phyloP scores from a whole-genome alignment of 2,113 vertebrate species.

The Macroglossus sobrinus region DNA sequence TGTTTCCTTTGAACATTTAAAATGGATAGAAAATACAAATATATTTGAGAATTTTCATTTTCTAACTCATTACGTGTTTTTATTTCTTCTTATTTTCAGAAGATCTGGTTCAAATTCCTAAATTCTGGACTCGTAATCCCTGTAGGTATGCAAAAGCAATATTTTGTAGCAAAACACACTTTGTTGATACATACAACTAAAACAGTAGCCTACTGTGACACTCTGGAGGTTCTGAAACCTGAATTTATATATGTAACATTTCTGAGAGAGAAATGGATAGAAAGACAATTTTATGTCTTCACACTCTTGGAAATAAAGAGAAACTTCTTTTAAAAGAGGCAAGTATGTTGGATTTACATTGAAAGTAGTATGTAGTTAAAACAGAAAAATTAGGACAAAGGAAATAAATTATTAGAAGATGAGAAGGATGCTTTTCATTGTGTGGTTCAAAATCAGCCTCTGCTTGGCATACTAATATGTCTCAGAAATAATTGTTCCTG shows the following conservation, averaged over 20 bases:
- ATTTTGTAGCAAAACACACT: not conserved
- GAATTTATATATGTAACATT: not conserved
- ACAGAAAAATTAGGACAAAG: not conserved
- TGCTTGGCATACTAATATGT: too few species aligned
- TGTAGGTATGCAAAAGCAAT: not conserved
- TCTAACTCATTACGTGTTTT: not conserved
- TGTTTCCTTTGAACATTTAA: not conserved
- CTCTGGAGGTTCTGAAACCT: not conserved
- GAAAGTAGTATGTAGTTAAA: not conserved
- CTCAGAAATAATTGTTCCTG: not conserved
- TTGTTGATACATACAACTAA: not conserved
- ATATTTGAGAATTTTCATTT: not conserved
- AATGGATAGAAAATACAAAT: not conserved
- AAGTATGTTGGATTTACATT: not conserved
- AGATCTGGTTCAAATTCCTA: not conserved
- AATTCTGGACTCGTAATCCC: not conserved
- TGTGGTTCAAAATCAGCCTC: not conserved
- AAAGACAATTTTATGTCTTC: not conserved
- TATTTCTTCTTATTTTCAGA: not conserved
- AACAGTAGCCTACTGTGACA: not conserved
- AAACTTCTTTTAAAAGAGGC: slow-evolving; percentile 27
- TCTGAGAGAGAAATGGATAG: not conserved
- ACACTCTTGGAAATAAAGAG: not conserved
- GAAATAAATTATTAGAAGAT: not conserved
- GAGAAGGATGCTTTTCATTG: not conserved